phyloP scores from a whole-genome alignment of 2,797 vertebrate genomes.

The Mormyrops attenuatus region DNA sequence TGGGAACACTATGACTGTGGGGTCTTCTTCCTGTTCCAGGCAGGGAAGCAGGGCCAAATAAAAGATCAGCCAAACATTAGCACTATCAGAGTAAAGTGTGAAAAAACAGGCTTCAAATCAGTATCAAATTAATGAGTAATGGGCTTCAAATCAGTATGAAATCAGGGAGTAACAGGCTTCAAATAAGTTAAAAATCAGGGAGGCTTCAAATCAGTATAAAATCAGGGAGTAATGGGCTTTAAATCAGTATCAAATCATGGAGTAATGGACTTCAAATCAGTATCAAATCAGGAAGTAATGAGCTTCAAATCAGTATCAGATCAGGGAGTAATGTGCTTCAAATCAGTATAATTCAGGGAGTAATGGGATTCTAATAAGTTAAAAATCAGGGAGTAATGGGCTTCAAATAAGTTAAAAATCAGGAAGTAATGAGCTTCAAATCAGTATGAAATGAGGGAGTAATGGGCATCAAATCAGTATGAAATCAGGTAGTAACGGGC shows the following conservation, averaged over 20 bases:
- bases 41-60: not conserved
- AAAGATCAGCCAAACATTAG: not conserved
- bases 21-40: not conserved
- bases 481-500: no score
- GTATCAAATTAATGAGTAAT: not conserved
- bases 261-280: no score
- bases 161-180: not conserved
- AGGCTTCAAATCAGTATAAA: no score
- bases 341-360: not conserved
- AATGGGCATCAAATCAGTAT: not conserved
- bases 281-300: not conserved
- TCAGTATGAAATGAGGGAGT: no score
- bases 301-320: not conserved
- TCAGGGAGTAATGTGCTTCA: not conserved
- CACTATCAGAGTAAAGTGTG: not conserved
- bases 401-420: no score
- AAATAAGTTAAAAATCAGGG: not conserved
- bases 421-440: no score
- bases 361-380: not conserved
- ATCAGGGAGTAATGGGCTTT: not conserved
- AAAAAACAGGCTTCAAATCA: not conserved
- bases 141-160: not conserved
- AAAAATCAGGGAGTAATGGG: no score
- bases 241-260: not conserved
- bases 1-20: not conserved